These are phyloP conservation scores for Osedax fenrisi DNA, from an alignment of 2,888 invertebrate species.

Conservation along the genomic window DNA sequence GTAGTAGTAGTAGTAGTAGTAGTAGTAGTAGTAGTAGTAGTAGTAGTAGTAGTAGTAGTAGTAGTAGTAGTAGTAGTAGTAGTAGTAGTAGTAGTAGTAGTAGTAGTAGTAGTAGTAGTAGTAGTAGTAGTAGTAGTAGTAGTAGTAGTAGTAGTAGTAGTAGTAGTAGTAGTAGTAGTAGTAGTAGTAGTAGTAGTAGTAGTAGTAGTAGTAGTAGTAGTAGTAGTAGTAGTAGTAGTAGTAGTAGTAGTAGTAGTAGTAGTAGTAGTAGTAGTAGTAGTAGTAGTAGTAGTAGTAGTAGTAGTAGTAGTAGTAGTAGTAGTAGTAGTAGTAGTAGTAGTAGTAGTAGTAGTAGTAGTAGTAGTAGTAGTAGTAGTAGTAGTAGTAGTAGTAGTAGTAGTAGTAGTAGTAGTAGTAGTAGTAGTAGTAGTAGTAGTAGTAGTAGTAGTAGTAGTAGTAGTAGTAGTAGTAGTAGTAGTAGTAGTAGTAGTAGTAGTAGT, in stretches of 20 bases:
- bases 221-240: slow-evolving; percentile 6
- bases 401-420: slow-evolving; percentile 7
- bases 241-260: not conserved
- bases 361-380: slow-evolving; percentile 10
- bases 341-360: slow-evolving; percentile 7
- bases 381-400: slow-evolving; percentile 10
- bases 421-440: slow-evolving; percentile 7
- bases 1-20: slow-evolving; percentile 5
- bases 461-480: slow-evolving; percentile 5
- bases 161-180: slow-evolving; percentile 5
- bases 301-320: slow-evolving; percentile 10
- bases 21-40: slow-evolving; percentile 6
- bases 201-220: not conserved
- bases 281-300: slow-evolving; percentile 10
- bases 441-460: not conserved
- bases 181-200: slow-evolving; percentile 6
- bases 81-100: not conserved
- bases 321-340: slow-evolving; percentile 10
- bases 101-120: slow-evolving; percentile 6
- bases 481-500: slow-evolving; percentile 7
- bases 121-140: slow-evolving; percentile 10
- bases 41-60: not conserved
- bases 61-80: slow-evolving; percentile 2
- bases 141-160: slow-evolving; percentile 2
- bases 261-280: slow-evolving; percentile 1